phyloP scores from a whole-genome alignment of 2,888 invertebrate genomes.

The Drosophila limbata region DNA sequence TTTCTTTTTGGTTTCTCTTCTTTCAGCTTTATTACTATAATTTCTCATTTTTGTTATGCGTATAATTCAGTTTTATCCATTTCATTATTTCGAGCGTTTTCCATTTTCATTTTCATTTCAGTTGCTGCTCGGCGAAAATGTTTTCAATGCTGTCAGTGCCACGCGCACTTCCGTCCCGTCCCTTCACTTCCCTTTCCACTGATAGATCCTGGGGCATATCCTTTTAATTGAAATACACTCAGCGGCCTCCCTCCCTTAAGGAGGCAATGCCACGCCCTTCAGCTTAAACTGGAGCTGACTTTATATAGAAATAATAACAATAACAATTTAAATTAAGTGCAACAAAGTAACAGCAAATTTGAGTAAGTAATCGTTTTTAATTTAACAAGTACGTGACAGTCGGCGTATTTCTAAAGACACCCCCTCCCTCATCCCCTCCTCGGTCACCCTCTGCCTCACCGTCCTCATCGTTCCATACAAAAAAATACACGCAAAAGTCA shows the following conservation, averaged over 20 bases:
- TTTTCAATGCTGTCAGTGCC: constrained; percentile 68
- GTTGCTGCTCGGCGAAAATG: constrained; percentile 34
- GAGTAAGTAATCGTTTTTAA: constrained; percentile 78
- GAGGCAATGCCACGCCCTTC: neutral
- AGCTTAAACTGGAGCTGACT: constrained; percentile 49
- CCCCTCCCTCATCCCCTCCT: too few relatives aligned
- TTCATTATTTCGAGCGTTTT: constrained; percentile 57
- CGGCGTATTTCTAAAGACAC: constrained; percentile 35
- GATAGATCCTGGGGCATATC: constrained; percentile 67
- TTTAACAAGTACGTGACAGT: constrained; percentile 78
- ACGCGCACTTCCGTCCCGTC: constrained; percentile 32
- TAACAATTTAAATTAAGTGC: constrained; percentile 78
- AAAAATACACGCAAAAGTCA: constrained; percentile 39
- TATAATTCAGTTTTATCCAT: constrained; percentile 62
- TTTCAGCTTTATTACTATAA: constrained; percentile 27
- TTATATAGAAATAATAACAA: constrained; percentile 78
- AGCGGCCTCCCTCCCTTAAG: neutral
- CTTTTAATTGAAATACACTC: constrained; percentile 76
- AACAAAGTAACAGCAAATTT: constrained; percentile 64
- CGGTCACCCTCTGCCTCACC: too few relatives aligned
- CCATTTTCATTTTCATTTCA: constrained; percentile 52
- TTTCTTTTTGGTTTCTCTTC: constrained; percentile 11
- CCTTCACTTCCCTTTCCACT: neutral
- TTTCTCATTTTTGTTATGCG: constrained; percentile 50
- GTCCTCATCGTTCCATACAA: neutral